phyloP scores from a whole-genome alignment of 2,888 invertebrate genomes.

The Habrosyne pyritoides region DNA sequence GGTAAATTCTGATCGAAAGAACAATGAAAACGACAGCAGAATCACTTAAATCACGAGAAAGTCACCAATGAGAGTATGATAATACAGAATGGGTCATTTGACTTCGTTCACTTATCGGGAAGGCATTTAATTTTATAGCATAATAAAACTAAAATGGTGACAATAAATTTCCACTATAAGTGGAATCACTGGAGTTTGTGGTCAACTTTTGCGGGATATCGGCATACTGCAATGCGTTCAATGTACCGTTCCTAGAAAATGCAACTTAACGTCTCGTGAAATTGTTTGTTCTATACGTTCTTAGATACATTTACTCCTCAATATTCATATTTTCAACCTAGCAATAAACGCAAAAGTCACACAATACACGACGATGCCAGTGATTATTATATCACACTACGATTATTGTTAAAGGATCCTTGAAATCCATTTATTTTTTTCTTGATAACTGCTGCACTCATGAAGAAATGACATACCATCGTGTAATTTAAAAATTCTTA shows the following conservation, averaged over 20 bases:
- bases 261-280: not conserved
- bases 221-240: not conserved
- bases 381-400: not conserved
- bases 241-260: not conserved
- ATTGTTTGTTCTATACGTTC: not conserved
- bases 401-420: not conserved
- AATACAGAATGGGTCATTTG: not conserved
- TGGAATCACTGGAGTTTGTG: not conserved
- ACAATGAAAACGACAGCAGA: slow-evolving; percentile 32
- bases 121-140: slow-evolving; percentile 8
- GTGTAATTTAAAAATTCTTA: not conserved
- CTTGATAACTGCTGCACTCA: not conserved
- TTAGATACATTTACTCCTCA: too few species aligned
- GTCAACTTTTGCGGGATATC: not conserved
- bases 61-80: not conserved
- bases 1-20: slow-evolving; percentile 34
- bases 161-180: slow-evolving; percentile 7
- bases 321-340: too few species aligned
- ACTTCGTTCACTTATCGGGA: slow-evolving; percentile 8
- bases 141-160: slow-evolving; percentile 8
- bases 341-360: not conserved
- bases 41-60: slow-evolving; percentile 10
- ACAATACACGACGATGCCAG: not conserved
- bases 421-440: not conserved
- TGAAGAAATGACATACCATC: not conserved